A percentile compares a stretch with the other conserved stretches of the same genome.
These are phyloP conservation scores for Kryphioiulus occultus DNA, from an alignment of 2,888 invertebrate genomes.

Conservation along the genomic window DNA sequence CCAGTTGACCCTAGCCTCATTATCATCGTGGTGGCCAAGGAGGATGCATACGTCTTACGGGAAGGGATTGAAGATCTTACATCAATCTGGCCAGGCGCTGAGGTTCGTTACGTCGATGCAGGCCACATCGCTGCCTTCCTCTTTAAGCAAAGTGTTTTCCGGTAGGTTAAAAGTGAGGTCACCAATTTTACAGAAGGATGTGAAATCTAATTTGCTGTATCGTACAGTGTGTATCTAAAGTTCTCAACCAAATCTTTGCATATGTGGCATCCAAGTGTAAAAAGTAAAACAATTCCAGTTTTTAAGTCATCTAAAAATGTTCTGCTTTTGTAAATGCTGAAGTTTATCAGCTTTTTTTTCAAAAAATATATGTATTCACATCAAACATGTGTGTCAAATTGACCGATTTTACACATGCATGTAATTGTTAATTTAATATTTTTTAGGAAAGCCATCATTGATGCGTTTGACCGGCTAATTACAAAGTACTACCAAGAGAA, in stretches of 20 bases:
- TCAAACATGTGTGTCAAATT: no score
- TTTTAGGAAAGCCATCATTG: constrained; percentile 56
- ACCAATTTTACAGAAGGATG: background rate
- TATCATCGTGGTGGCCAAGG: constrained; percentile 87
- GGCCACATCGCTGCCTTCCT: constrained; percentile 91
- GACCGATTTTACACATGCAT: background rate
- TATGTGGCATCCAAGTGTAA: no score
- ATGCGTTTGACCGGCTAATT: constrained; percentile 55
- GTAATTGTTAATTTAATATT: background rate
- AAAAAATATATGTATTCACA: no score
- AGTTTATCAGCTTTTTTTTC: no score
- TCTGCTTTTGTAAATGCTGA: background rate
- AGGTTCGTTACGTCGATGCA: constrained; percentile 84
- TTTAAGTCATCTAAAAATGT: background rate
- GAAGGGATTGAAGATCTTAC: constrained; percentile 81
- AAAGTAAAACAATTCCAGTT: no score
- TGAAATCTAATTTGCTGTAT: background rate
- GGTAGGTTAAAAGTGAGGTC: constrained; percentile 67
- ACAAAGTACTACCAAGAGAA: constrained; percentile 54
- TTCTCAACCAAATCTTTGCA: no score
- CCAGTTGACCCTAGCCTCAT: constrained; percentile 86
- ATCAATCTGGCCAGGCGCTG: constrained; percentile 92
- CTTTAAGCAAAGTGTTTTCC: constrained; percentile 83
- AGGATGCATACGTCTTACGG: constrained; percentile 80
- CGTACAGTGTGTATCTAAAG: no score